phyloP scores from a whole-genome alignment of 2,888 invertebrate genomes.

The Lochmaea crataegi region DNA sequence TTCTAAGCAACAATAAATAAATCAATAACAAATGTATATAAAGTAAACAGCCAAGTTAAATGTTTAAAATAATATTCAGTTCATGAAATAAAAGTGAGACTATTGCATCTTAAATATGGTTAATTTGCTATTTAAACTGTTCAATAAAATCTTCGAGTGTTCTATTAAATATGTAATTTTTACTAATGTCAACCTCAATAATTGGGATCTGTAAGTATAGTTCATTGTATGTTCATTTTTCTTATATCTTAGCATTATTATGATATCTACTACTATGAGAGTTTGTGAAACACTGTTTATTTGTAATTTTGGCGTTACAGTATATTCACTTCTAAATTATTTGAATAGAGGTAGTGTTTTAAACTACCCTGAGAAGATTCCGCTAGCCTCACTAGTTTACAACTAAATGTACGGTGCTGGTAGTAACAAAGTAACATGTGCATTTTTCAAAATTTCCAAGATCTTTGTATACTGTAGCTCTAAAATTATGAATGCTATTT shows the following conservation, averaged over 20 bases:
- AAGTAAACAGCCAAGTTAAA: background rate
- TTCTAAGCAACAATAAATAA: background rate
- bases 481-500: constrained; percentile 15
- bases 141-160: no score
- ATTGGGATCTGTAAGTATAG: background rate
- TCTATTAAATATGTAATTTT: background rate
- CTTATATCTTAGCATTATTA: background rate
- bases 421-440: background rate
- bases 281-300: constrained; percentile 25
- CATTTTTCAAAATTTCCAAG: background rate
- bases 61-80: background rate
- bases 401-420: no score
- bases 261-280: constrained; percentile 26
- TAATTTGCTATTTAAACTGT: background rate
- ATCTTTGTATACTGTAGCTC: background rate
- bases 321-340: background rate
- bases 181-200: background rate
- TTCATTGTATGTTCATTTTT: background rate
- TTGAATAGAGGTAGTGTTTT: no score
- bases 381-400: no score
- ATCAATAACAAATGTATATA: background rate
- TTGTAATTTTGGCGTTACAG: constrained; percentile 11
- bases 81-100: background rate
- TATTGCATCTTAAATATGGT: background rate
- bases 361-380: no score